Percentiles rank a stretch among this genome's conserved stretches.
phyloP scores from a whole-genome alignment of 2,797 vertebrate genomes.

The Orientallactaga sibirica region DNA sequence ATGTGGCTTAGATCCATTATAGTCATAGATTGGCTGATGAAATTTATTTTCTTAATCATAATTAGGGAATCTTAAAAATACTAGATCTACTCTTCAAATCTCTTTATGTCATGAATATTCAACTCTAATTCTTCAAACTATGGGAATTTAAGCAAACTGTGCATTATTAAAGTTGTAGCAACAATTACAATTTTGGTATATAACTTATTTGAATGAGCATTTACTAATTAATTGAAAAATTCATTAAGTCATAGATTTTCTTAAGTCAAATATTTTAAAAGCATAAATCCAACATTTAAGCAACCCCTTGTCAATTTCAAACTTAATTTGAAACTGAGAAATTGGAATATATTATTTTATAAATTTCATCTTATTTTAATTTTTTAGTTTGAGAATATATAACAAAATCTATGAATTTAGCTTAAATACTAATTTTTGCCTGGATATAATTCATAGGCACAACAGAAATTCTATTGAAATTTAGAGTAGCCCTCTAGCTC shows the following conservation, averaged over 20 bases:
- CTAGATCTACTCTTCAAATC: background rate
- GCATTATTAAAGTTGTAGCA: background rate
- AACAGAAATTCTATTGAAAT: background rate
- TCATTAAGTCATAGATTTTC: background rate
- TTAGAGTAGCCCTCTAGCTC: background rate
- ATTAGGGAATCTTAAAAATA: background rate
- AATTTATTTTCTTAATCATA: slow-evolving; percentile 38
- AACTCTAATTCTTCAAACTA: background rate
- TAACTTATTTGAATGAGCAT: background rate
- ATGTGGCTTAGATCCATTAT: background rate
- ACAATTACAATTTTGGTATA: background rate
- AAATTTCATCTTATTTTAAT: background rate
- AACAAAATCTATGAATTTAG: background rate
- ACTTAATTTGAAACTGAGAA: background rate
- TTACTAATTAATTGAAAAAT: slow-evolving; percentile 12
- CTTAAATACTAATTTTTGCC: background rate
- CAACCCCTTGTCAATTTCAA: background rate
- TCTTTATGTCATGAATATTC: slow-evolving; percentile 14
- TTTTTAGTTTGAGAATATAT: slow-evolving; percentile 21
- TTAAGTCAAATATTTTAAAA: slow-evolving; percentile 9
- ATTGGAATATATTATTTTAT: slow-evolving; percentile 7
- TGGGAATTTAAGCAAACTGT: background rate
- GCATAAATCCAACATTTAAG: background rate
- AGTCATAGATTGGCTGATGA: background rate
- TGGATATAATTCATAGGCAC: background rate